Percentiles rank a stretch among this genome's conserved stretches.
Evolutionary conservation across 2,113 vertebrate genomes (phyloP).

Genomic region (Archilochus colubris): DNA sequence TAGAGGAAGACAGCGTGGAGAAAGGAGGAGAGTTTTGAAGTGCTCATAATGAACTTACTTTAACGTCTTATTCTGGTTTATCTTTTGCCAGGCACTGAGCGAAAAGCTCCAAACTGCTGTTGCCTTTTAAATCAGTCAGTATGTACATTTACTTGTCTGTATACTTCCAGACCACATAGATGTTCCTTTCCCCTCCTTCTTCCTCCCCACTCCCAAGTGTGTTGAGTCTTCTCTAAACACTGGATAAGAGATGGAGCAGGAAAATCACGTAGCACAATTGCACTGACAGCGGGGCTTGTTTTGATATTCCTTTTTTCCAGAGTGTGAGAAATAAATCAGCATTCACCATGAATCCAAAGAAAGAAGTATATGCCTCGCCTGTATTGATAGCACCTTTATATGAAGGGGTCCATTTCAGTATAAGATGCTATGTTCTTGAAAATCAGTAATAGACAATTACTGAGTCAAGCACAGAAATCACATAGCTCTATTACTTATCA

Average conservation of each 20-base stretch:
- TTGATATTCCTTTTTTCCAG: constrained; percentile 24
- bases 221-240: background rate
- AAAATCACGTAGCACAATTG: background rate
- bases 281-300: background rate
- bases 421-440: background rate
- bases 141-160: background rate
- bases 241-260: background rate
- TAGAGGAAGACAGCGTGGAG: background rate
- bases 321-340: background rate
- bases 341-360: background rate
- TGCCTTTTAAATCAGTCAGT: constrained; percentile 55
- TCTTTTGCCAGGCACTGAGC: constrained; percentile 60
- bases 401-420: background rate
- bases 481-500: background rate
- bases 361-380: background rate
- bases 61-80: constrained; percentile 39
- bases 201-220: background rate
- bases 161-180: background rate
- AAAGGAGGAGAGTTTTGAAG: background rate
- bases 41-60: background rate
- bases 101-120: constrained; percentile 62
- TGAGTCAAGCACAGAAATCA: background rate
- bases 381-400: background rate
- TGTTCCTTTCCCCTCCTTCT: background rate
- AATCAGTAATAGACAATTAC: background rate